Conservation (phyloP, 2,113 vertebrate species). For the Trematomus loennbergii region DNA sequence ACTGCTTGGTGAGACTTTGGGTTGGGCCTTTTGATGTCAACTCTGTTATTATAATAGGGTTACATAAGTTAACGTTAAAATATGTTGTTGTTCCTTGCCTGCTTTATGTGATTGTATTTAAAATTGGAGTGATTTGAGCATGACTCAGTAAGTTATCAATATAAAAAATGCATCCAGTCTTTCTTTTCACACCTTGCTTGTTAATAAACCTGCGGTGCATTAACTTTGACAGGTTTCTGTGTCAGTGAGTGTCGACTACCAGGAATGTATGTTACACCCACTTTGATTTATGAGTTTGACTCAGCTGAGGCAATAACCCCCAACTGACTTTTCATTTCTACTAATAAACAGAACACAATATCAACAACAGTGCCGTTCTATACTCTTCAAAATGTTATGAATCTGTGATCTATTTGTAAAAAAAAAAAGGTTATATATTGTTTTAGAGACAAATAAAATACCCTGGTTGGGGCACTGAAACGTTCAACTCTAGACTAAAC, state of each 20-base stretch:
- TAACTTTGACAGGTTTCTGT: slow-evolving; percentile 6
- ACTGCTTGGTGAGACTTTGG: slow-evolving; percentile 14
- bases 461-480: slow-evolving; percentile 35
- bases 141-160: neutral
- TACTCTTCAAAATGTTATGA: neutral
- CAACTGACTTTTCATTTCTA: neutral
- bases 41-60: neutral
- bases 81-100: no score
- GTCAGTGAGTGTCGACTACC: neutral
- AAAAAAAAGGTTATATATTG: neutral
- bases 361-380: neutral
- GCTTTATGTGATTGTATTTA: neutral
- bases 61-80: no score
- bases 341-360: neutral
- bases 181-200: neutral
- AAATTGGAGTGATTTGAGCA: neutral
- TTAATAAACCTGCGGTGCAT: slow-evolving; percentile 1
- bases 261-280: slow-evolving; percentile 25
- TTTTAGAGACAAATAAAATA: slow-evolving; percentile 14
- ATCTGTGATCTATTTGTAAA: slow-evolving; percentile 1
- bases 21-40: neutral
- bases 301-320: neutral
- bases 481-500: slow-evolving; percentile 34
- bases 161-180: neutral
- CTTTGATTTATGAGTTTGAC: slow-evolving; percentile 45